Base-by-base conservation (phyloP, 2,113 vertebrate genomes). In the Vimba vimba region DNA sequence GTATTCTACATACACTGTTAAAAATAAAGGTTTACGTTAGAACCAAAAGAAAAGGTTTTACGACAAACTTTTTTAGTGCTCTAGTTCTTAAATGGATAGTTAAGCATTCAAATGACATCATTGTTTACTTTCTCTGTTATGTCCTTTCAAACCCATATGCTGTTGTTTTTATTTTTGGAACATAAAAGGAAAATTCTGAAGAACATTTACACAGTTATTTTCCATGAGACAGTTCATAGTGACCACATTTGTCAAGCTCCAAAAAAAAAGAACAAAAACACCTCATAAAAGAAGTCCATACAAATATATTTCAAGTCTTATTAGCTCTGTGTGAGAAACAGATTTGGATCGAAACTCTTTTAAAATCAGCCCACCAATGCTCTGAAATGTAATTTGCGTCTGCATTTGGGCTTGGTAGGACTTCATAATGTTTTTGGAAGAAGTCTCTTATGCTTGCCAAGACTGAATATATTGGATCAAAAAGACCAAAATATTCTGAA, bases 241-340 rank as follows among this genome's bases (percentile, higher is more conserved):
- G 25, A 66, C 62, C 62, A 66, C 62, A 15, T 66, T 30, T 23
- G 33, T 39, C 33, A 71, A 57, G 17, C 52, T 55, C 52, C 52
- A 57, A 57, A 57, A 57, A 57, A 21, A 57, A 8, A 57, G 52
- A 71, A 71, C 68, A 71, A 39, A 71, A 71, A 71, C 68, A 21
- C 66, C 36, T 71, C 68, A 71, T 71, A 39, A 71, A 71, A 69
- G 33, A 11, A 71, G 19, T 39, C 33, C 68, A 71, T 39, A 39
- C 21, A 36, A 33, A 19, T 69, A 25, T 27, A 62, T 62, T 62
- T 62, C n/a, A 62, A 25, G 60, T 25, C 60, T 62, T 71, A 69
- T 69, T 69, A 69, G 66, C 66, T 21, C 7, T 69, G 30, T 69
- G 7, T 21, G 7, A 10, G 30, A 69, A 36, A 69, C 17, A 36